Evolutionary conservation across 1,140 invertebrate species (phyloP), one percentile per base, ranked within the genome.

Genomic region (Drosophila insularis): DNA sequence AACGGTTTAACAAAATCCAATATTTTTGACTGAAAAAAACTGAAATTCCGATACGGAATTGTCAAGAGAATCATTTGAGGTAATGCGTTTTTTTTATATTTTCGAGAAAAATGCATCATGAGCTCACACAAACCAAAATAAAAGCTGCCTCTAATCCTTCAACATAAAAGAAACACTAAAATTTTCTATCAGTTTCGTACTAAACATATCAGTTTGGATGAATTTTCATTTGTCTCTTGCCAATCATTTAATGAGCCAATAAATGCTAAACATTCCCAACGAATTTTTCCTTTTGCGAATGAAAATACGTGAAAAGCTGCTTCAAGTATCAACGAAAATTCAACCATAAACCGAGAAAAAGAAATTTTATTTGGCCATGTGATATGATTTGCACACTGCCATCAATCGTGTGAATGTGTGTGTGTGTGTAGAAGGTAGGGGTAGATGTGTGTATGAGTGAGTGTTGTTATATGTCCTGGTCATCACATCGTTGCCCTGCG

Each of bases 381-480:
- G 68, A 70, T 75, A 72, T 85, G 67, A 86, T 81, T 77, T 71
- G 8, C 73, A 75, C 64, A 56, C 69, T 73, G 66, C 31, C 63
- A 67, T 62, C 13, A 59, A 61, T 35, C 43, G 6, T 32, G 11
- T 19, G 23, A 54, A 11, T 54, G 39, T 8, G 23, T 60, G 43
- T 64, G 55, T 64, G 31, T 37, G 72, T 55, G 65, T 65, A 1
- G 68, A 10, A 10, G 32, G 32, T 10, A 4, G 32, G 32, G 32
- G 32, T 10, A 35, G 27, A 27, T 11, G 13, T 63, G 17, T 40
- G 54, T 7, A n/a, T 59, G 43, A 64, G 55, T 64, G 31, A 35
- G 72, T 61, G 71, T 68, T 50, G 17, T 8, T 50, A 50, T 50
- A 50, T 21, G 43, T 50, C 43, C 43, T 50, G 43, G 43, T 50